A percentile compares a stretch with the other conserved stretches of the same genome.
These are phyloP conservation scores for Pectinophora gossypiella DNA, from an alignment of 1,140 invertebrate species.

Conservation along the genomic window DNA sequence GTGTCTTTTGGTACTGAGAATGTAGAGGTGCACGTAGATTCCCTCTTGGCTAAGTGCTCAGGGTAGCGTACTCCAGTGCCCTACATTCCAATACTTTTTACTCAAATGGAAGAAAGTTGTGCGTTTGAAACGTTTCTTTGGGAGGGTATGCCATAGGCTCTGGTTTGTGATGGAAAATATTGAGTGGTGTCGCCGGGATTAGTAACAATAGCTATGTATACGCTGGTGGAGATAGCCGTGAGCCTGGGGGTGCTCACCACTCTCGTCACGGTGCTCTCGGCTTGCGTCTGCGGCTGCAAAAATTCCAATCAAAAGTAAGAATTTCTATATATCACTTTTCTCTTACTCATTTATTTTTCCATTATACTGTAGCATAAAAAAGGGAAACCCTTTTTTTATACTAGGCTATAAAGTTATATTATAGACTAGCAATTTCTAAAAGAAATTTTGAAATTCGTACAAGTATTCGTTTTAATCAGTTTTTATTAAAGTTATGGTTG, in stretches of 20 bases:
- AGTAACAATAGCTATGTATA: conserved; percentile 61
- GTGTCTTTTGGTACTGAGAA: not conserved
- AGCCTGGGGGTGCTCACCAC: conserved; percentile 58
- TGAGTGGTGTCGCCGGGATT: conserved; percentile 3
- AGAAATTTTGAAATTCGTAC: too few relatives aligned
- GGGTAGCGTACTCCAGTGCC: conserved; percentile 36
- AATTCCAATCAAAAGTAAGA: conserved; percentile 74
- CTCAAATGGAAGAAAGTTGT: conserved; percentile 66
- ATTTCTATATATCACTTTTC: too few relatives aligned
- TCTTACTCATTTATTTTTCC: too few relatives aligned
- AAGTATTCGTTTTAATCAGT: too few relatives aligned
- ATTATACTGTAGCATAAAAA: too few relatives aligned
- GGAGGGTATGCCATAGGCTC: conserved; percentile 52
- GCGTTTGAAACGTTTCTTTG: conserved; percentile 39
- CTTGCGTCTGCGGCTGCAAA: conserved; percentile 70
- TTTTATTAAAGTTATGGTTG: too few relatives aligned
- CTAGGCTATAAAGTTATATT: too few relatives aligned
- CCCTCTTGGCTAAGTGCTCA: not conserved
- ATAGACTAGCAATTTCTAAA: too few relatives aligned
- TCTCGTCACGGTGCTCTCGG: conserved; percentile 54
- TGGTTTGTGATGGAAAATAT: conserved; percentile 40
- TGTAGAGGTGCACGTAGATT: not conserved
- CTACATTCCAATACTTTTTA: conserved; percentile 56
- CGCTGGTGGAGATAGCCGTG: conserved; percentile 59
- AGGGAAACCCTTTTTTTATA: too few relatives aligned